A percentile compares a stretch with the other conserved stretches of the same genome.
Conservation (phyloP, 2,797 vertebrate genomes). For the Siniperca obscura region DNA sequence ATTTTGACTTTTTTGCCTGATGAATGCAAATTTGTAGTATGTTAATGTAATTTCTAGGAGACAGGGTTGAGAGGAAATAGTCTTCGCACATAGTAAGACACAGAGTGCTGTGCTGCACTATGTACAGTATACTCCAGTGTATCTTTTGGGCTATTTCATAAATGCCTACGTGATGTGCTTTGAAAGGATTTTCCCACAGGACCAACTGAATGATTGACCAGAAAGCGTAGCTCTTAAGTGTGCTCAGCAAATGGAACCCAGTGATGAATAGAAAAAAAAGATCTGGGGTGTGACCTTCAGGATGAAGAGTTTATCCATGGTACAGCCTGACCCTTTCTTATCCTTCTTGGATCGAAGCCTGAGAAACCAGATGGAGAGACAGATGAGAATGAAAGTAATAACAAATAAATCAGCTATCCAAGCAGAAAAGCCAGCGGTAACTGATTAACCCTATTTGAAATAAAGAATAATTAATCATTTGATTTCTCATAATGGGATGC, state of each 20-base stretch:
- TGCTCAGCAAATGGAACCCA: slow-evolving; percentile 41
- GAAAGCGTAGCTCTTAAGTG: slow-evolving; percentile 16
- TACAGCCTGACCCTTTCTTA: slow-evolving; percentile 21
- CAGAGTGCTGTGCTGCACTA: neutral
- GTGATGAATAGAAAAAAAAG: slow-evolving; percentile 26
- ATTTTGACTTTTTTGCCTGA: neutral
- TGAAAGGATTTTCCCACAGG: slow-evolving; percentile 51
- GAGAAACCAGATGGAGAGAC: slow-evolving; percentile 12
- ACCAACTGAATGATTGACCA: slow-evolving; percentile 46
- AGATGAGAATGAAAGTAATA: slow-evolving; percentile 27
- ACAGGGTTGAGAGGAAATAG: neutral
- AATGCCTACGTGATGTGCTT: slow-evolving; percentile 53
- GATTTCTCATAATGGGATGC: slow-evolving; percentile 17
- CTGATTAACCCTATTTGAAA: slow-evolving; percentile 33
- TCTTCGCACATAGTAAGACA: neutral
- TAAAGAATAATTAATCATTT: slow-evolving; percentile 19
- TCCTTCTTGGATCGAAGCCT: slow-evolving; percentile 21
- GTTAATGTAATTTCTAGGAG: too few species aligned
- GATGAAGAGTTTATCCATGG: slow-evolving; percentile 25
- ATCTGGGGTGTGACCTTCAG: slow-evolving; percentile 28
- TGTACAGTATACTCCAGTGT: slow-evolving; percentile 7
- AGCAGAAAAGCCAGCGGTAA: slow-evolving; percentile 10
- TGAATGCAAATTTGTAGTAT: neutral
- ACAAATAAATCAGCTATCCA: slow-evolving; percentile 23
- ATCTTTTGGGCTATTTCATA: slow-evolving; percentile 32